Evolutionary conservation across 2,888 invertebrate genomes (phyloP), one percentile per base, ranked within the genome.

Genomic region (Thecocarcelia acutangulata): DNA sequence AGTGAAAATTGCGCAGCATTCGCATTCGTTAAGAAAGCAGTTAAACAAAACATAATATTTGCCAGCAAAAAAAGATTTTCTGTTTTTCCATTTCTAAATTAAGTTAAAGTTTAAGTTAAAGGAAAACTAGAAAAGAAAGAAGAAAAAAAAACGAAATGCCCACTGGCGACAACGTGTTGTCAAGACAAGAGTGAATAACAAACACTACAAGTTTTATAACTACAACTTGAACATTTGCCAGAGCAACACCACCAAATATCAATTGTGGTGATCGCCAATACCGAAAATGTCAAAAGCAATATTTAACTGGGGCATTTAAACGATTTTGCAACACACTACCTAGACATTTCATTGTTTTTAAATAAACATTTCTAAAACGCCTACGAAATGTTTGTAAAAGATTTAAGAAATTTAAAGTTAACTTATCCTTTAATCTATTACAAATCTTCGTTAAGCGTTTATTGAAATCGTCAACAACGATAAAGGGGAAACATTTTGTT

Each of bases 111-210:
- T 77, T 46, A 63, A 40, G 54, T 74, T 48, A 56, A 78, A 78
- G 82, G 59, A 78, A 82, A 82, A 64, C 78, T 66, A 24, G 50
- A 40, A 66, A 59, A 1, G n/a, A 2, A 17, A 15, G 15, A 46
- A 46, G 0, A 17, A 46, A 46, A 5, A 15, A 46, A 46, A 15
- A 0, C 33, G 33, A 19, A 69, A 78, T 82, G 74, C 64, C 82
- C 70, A 64, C 44, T 74, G 78, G 82, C 82, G 82, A 78, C 82
- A 82, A 78, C 75, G 78, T 82, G 82, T 78, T 82, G 78, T 75
- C 78, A 78, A 70, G 74, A 75, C 69, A 52, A 64, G 44, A 80
- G 54, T 63, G 63, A 58, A 73, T 42, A 42, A 66, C 15, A 73
- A 80, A 54, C 59, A 61, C 40, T 44, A 33, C 13, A 11, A 48